A percentile compares a stretch with the other conserved stretches of the same genome.
Evolutionary conservation across 2,113 vertebrate genomes (phyloP).

Genomic region (Erythrocercus mccallii): DNA sequence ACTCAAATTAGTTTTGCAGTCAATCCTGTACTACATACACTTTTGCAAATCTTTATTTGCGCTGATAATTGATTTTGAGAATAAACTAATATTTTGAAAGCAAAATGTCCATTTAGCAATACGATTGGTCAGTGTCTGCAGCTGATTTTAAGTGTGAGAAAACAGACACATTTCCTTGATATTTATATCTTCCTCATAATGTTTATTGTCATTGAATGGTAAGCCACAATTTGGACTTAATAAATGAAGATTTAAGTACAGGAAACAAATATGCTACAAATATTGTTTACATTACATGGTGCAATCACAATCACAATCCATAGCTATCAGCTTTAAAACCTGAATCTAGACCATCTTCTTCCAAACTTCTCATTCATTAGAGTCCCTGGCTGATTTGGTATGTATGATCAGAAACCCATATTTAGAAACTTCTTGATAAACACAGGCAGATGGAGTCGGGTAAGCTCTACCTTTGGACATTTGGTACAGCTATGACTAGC

Average conservation of each 20-base stretch:
- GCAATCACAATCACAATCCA: not conserved
- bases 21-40: not conserved
- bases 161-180: not conserved
- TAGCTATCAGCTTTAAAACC: not conserved
- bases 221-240: not conserved
- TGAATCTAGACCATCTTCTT: not conserved
- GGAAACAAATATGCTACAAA: not conserved
- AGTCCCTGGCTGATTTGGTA: not conserved
- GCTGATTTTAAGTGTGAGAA: not conserved
- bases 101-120: not conserved
- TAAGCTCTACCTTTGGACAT: not conserved
- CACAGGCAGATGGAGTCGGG: not conserved
- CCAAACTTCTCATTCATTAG: not conserved
- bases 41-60: not conserved
- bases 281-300: not conserved
- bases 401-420: accelerated
- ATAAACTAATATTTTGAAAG: not conserved
- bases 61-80: not conserved
- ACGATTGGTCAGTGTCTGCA: not conserved
- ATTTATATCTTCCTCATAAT: not conserved
- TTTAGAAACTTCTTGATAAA: not conserved
- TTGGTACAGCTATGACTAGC: not conserved
- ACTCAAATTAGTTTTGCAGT: not conserved
- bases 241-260: not conserved
- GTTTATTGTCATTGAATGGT: not conserved